phyloP scores from a whole-genome alignment of 2,797 vertebrate species.

The Salmo trutta region DNA sequence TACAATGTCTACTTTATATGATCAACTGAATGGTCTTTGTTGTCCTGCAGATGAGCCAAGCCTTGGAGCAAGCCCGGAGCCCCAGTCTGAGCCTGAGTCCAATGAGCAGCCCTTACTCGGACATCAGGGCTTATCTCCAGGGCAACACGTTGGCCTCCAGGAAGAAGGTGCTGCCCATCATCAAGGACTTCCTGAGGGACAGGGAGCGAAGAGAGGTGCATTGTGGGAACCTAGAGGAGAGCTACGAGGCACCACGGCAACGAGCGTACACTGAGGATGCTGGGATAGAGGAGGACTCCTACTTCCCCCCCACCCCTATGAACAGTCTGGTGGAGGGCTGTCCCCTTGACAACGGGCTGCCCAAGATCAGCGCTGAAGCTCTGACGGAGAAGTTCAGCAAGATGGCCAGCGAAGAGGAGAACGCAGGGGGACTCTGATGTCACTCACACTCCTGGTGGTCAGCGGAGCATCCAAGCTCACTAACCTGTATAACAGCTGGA shows the following conservation, averaged over 20 bases:
- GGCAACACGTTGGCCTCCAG: slow-evolving; percentile 81
- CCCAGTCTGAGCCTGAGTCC: slow-evolving; percentile 76
- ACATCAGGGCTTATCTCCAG: slow-evolving; percentile 78
- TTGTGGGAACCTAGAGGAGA: slow-evolving; percentile 44
- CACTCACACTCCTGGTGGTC: neutral
- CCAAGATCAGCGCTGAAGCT: slow-evolving; percentile 78
- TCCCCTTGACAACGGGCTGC: slow-evolving; percentile 85
- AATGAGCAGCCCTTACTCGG: slow-evolving; percentile 67
- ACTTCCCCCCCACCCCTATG: slow-evolving; percentile 87
- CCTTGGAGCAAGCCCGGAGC: slow-evolving; percentile 75
- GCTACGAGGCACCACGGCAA: neutral
- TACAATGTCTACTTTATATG: neutral
- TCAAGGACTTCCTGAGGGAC: slow-evolving; percentile 78
- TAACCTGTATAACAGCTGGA: slow-evolving; percentile 9
- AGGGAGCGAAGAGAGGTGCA: slow-evolving; percentile 35
- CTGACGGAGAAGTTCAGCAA: slow-evolving; percentile 84
- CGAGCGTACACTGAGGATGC: slow-evolving; percentile 31
- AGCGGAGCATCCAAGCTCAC: neutral
- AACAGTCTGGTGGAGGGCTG: slow-evolving; percentile 96
- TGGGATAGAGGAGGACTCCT: slow-evolving; percentile 58
- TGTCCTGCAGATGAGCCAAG: slow-evolving; percentile 76
- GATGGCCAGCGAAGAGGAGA: slow-evolving; percentile 66
- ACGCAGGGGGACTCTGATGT: slow-evolving; percentile 32
- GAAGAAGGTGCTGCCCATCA: slow-evolving; percentile 88
- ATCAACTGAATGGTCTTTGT: neutral